phyloP scores from a whole-genome alignment of 2,113 vertebrate genomes.

The Camelus bactrianus region DNA sequence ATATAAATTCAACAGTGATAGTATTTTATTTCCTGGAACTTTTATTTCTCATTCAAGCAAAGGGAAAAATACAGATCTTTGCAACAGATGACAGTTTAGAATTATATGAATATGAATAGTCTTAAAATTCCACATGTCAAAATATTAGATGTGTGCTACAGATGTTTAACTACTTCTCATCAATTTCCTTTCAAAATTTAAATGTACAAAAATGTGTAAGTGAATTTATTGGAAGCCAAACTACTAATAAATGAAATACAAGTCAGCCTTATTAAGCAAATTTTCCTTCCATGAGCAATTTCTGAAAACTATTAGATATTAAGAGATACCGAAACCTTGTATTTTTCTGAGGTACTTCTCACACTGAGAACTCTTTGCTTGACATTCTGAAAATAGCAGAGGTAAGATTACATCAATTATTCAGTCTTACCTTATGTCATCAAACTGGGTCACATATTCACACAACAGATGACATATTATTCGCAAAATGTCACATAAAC shows the following conservation, averaged over 20 bases:
- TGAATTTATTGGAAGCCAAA: constrained; percentile 75
- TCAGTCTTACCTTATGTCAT: constrained; percentile 73
- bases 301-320: constrained; percentile 81
- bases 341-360: constrained; percentile 69
- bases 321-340: constrained; percentile 75
- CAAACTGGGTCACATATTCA: constrained; percentile 55
- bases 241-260: constrained; percentile 78
- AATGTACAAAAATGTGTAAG: constrained; percentile 57
- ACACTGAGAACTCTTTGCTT: constrained; percentile 74
- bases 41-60: constrained; percentile 78
- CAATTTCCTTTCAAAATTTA: constrained; percentile 64
- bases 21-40: constrained; percentile 65
- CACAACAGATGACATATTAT: constrained; percentile 52
- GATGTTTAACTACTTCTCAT: constrained; percentile 70
- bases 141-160: constrained; percentile 56
- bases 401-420: constrained; percentile 78
- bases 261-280: constrained; percentile 68
- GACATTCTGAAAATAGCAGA: constrained; percentile 80
- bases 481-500: constrained; percentile 72
- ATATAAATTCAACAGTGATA: not conserved
- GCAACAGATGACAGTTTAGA: constrained; percentile 72
- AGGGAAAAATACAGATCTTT: constrained; percentile 73
- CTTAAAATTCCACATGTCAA: constrained; percentile 75
- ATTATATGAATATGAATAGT: constrained; percentile 70
- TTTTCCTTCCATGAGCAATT: constrained; percentile 71